phyloP scores from a whole-genome alignment of 2,888 invertebrate genomes.

The Conus canariensis region DNA sequence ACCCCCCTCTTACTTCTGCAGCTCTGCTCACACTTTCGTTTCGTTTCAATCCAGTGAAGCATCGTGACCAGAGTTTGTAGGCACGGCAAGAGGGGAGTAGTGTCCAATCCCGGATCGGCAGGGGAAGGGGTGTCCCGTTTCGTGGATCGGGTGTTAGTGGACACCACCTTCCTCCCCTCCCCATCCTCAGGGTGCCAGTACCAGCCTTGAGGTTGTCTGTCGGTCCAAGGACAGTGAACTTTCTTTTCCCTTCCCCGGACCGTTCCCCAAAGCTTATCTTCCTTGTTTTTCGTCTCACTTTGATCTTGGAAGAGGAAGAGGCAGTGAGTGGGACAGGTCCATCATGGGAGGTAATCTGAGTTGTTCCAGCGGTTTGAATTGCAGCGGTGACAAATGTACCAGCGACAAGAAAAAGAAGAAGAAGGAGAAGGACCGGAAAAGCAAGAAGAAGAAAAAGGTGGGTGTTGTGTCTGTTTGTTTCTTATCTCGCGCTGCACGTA shows the following conservation, averaged over 20 bases:
- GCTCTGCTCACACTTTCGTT: slow-evolving; percentile 39
- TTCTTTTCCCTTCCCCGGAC: too few relatives aligned
- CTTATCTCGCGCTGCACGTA: not conserved
- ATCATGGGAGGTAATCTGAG: slow-evolving; percentile 34
- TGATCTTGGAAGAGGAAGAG: too few relatives aligned
- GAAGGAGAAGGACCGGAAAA: not conserved
- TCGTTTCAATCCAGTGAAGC: slow-evolving; percentile 32
- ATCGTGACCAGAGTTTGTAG: slow-evolving; percentile 28
- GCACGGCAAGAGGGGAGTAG: slow-evolving; percentile 25
- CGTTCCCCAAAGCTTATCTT: too few relatives aligned
- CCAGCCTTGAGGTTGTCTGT: too few relatives aligned
- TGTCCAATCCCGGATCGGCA: not conserved
- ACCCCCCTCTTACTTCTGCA: slow-evolving; percentile 28
- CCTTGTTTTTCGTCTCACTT: too few relatives aligned
- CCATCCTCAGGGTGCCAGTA: too few relatives aligned
- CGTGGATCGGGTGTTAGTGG: too few relatives aligned
- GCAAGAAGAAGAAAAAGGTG: slow-evolving; percentile 30
- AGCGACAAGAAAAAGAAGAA: slow-evolving; percentile 19
- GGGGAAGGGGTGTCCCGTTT: not conserved
- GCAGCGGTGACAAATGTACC: not conserved
- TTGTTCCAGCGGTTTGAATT: slow-evolving; percentile 22
- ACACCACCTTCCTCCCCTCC: too few relatives aligned
- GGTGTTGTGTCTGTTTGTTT: not conserved
- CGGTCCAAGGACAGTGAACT: too few relatives aligned
- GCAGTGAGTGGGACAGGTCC: too few relatives aligned